phyloP scores from a whole-genome alignment of 2,113 vertebrate species.

The Ictidomys tridecemlineatus region DNA sequence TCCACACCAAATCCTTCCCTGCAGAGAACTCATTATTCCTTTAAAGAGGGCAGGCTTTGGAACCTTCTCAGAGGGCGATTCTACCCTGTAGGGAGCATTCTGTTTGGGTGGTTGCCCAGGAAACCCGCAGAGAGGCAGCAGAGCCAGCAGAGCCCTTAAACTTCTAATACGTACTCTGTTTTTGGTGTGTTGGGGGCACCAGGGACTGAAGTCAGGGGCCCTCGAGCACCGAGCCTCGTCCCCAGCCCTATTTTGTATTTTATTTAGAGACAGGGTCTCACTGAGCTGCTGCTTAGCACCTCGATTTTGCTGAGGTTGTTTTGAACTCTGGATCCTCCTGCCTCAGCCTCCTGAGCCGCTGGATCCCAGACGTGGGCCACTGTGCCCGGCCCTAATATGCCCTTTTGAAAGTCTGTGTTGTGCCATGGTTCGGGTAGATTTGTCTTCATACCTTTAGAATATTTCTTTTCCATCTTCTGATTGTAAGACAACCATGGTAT shows the following conservation, averaged over 20 bases:
- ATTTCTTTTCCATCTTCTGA: neutral
- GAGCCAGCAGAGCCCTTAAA: neutral
- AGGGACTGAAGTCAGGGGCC: too few relatives aligned
- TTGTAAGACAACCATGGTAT: neutral
- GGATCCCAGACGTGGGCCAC: neutral
- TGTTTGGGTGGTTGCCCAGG: conserved; percentile 6
- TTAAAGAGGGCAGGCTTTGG: neutral
- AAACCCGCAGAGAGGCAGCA: neutral
- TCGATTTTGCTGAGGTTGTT: too few relatives aligned
- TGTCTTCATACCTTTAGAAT: neutral
- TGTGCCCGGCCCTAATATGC: neutral
- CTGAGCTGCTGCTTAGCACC: too few relatives aligned
- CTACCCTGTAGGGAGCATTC: conserved; percentile 19
- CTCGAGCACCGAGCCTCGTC: too few relatives aligned
- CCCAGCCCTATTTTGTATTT: too few relatives aligned
- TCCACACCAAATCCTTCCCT: neutral
- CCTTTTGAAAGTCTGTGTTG: neutral
- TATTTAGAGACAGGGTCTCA: too few relatives aligned
- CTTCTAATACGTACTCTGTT: neutral
- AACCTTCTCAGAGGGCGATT: neutral
- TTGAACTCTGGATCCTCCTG: too few relatives aligned
- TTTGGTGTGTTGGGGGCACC: too few relatives aligned
- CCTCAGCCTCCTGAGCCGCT: too few relatives aligned
- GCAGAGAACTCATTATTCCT: neutral
- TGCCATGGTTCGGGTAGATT: neutral